Evolutionary conservation across 2,113 vertebrate genomes (phyloP), one percentile per base, ranked within the genome.

Genomic region (Anoplopoma fimbria): DNA sequence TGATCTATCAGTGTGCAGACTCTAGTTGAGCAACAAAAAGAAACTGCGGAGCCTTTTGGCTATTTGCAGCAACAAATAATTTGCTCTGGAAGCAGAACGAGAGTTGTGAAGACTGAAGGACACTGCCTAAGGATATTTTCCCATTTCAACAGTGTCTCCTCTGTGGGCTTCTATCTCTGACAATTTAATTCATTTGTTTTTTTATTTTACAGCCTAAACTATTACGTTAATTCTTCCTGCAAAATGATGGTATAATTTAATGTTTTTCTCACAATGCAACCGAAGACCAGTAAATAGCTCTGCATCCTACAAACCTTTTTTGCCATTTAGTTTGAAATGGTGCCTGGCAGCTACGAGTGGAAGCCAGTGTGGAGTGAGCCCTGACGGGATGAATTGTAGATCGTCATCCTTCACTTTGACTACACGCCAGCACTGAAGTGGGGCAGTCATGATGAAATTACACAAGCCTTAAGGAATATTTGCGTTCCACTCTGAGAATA

Each of bases 11-110:
- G 77, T 34, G 55, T 65, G 60, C 78, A 81, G 80, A 93, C 81
- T 82, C 68, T 72, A 78, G 77, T 73, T 69, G 82, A 93, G 76
- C 75, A 90, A 88, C 86, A 85, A 76, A 90, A 77, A 86, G 71
- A 89, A 81, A 67, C 74, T 42, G 71, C 82, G 64, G 51, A 89
- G 87, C 81, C 85, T 91, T 83, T 87, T 69, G 88, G 92, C 86
- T 88, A 80, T 94, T 93, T 92, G 83, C 92, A 84, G 71, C 84
- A 84, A 85, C 84, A 93, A 93, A 93, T 91, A 69, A 93, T 93
- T 88, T 89, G 87, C 91, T 93, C 90, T 90, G 88, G 88, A 92
- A 89, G 88, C 71, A 91, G 74, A 93, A 83, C 87, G 51, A 68
- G 85, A 87, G 81, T 86, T 87, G 79, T 62, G n/a, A 74, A 77